Percentiles rank a stretch among this genome's conserved stretches.
Conservation (phyloP, 64 coral and sea anemone species). For the Montipora efflorescens region DNA sequence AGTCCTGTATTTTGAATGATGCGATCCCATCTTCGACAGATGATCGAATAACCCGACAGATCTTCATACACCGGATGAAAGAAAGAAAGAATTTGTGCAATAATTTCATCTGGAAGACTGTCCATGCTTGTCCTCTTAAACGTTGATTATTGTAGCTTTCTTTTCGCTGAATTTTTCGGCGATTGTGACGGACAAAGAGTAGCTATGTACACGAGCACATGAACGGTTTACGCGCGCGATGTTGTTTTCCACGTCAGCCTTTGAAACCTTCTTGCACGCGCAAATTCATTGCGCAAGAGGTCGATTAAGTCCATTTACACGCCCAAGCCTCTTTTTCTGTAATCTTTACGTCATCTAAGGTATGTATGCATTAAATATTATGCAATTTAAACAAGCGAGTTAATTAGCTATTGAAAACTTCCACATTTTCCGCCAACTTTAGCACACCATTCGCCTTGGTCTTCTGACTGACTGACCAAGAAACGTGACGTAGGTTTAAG, state of each 20-base stretch:
- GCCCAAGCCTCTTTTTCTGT: too few species aligned
- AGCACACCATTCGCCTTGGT: too few species aligned
- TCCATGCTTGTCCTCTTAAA: background rate
- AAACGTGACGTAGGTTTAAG: too few species aligned
- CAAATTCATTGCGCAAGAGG: background rate
- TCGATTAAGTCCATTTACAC: too few species aligned
- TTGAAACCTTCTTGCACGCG: background rate
- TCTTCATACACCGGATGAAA: conserved; percentile 66
- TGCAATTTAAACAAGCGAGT: too few species aligned
- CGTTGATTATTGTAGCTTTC: background rate
- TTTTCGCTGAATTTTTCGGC: background rate
- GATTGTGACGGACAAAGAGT: conserved; percentile 29
- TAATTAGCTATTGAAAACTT: too few species aligned
- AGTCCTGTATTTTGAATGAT: conserved; percentile 56
- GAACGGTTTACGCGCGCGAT: conserved; percentile 4
- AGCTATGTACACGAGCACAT: background rate
- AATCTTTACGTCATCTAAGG: too few species aligned
- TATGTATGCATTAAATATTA: too few species aligned
- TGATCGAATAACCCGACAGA: background rate
- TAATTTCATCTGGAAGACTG: conserved; percentile 54
- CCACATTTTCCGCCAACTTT: too few species aligned
- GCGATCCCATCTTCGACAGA: conserved; percentile 57
- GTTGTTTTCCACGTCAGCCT: background rate
- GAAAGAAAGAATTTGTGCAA: conserved; percentile 50
- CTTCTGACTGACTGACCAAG: too few species aligned